Evolutionary conservation across 64 coral and sea anemone genomes (phyloP), one percentile per base, ranked within the genome.

Genomic region (Stylophora pistillata): DNA sequence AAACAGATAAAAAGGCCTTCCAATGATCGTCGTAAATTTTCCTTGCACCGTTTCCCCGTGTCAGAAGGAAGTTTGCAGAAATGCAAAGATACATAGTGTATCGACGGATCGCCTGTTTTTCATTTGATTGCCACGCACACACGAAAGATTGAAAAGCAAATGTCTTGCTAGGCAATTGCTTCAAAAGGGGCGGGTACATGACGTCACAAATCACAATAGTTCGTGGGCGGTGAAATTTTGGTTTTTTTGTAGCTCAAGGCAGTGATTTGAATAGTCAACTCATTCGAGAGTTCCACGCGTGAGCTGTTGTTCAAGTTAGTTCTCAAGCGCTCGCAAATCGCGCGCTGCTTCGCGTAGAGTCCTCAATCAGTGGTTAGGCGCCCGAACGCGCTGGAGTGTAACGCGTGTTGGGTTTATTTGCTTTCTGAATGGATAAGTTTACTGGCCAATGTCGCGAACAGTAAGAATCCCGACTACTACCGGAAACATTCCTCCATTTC

Each of bases 401-500:
- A 84, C 80, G 62, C 60, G 62, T 69, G 80, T 70, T 84, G 73
- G 73, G 41, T 53, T 76, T 76, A 76, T 76, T 37, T 76, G 73
- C 73, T n/a, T 18, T 13, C 79, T 85, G 78, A 62, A 81, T 75
- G 79, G 88, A 89, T 89, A 81, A 93, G 86, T 90, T 81, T 90
- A 93, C 87, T 96, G 87, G 89, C 88, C 91, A 86, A 97, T 97
- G 95, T 97, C 95, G 83, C 83, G 73, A 92, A 90, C 91, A 96
- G 92, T 96, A 93, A 70, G 57, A 81, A 55, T 88, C 78, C 80
- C 30, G 37, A 89, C 91, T 87, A 61, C 90, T 93, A 81, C 86
- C 86, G 86, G 90, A 92, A 89, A 82, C 87, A 97, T 97, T 97
- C 95, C 95, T 90, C 26, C 17, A 97, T 86, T 97, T 97, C 95